Evolutionary conservation across 2,888 invertebrate species (phyloP), one percentile per base, ranked within the genome.

Genomic region (Piscicola geometra): DNA sequence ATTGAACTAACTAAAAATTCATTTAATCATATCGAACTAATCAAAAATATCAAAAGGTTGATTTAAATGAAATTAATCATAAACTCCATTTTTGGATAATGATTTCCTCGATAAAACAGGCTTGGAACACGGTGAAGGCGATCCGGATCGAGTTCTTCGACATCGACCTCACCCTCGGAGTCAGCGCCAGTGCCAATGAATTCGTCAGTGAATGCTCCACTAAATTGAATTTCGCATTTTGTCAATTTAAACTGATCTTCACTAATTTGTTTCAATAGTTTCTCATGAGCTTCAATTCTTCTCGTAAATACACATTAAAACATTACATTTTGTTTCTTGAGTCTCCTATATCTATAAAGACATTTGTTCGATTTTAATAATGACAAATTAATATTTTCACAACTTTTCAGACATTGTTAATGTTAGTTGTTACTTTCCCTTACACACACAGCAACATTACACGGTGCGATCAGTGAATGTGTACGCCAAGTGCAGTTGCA

Each of bases 401-500:
- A n/a, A n/a, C n/a, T n/a, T n/a, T n/a, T n/a, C n/a, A n/a, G n/a
- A n/a, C n/a, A n/a, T n/a, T n/a, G n/a, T n/a, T n/a, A n/a, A n/a
- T n/a, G n/a, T n/a, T n/a, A n/a, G n/a, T n/a, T n/a, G n/a, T n/a
- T n/a, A n/a, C 66, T 32, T 32, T 30, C 15, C 1, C 1, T 41
- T 41, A 5, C 41, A 41, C 41, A 41, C 41, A 21, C 76, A 82
- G 82, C 82, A 82, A 77, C 82, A 82, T 71, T 82, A 80, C 79
- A 79, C 81, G 18, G 80, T 82, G 2, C 28, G 69, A n/a, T 78
- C 81, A 41, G 47, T 82, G 73, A 74, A 77, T 15, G 80, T 82
- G 30, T 41, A 79, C 77, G 82, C 82, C 0, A 81, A 82, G 74
- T 82, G 82, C 75, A 77, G 78, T 25, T 82, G 82, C 76, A 82